phyloP scores from a whole-genome alignment of 2,113 vertebrate species.

The Arothron firmamentum region DNA sequence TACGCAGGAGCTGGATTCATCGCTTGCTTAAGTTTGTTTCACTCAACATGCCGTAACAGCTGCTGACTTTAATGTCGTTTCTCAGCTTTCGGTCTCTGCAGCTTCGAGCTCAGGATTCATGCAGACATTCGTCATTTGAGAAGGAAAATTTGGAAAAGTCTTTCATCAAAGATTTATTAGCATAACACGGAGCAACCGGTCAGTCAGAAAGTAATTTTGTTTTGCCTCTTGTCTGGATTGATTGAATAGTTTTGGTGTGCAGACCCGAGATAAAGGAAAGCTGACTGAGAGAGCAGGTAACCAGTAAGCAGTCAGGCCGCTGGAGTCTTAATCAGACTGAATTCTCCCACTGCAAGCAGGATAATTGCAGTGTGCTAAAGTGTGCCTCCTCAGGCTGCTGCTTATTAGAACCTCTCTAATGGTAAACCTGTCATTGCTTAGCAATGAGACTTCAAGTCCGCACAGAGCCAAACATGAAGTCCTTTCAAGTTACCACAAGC shows the following conservation, averaged over 20 bases:
- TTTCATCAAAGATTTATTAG: conserved; percentile 23
- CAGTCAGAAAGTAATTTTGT: conserved; percentile 39
- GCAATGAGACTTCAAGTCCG: conserved; percentile 8
- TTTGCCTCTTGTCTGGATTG: conserved; percentile 31
- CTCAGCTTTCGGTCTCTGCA: neutral
- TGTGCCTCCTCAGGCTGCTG: neutral
- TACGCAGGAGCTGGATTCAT: conserved; percentile 17
- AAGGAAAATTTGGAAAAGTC: too few species aligned
- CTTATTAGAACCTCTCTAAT: too few species aligned
- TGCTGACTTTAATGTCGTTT: neutral
- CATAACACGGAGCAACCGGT: conserved; percentile 7
- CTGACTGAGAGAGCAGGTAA: conserved; percentile 50
- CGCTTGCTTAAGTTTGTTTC: conserved; percentile 24
- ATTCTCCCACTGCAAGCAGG: conserved; percentile 4
- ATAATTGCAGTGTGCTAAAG: neutral
- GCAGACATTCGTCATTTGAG: neutral
- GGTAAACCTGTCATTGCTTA: conserved; percentile 8
- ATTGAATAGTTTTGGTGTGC: conserved; percentile 38
- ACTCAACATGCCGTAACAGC: conserved; percentile 10
- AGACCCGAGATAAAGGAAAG: conserved; percentile 43
- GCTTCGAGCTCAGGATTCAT: neutral
- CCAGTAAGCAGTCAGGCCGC: neutral
- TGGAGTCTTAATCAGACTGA: conserved; percentile 26
- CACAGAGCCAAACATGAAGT: conserved; percentile 26
- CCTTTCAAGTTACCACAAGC: conserved; percentile 41